Evolutionary conservation across 2,797 vertebrate genomes (phyloP), one percentile per base, ranked within the genome.

Genomic region (Poeciliopsis infans): DNA sequence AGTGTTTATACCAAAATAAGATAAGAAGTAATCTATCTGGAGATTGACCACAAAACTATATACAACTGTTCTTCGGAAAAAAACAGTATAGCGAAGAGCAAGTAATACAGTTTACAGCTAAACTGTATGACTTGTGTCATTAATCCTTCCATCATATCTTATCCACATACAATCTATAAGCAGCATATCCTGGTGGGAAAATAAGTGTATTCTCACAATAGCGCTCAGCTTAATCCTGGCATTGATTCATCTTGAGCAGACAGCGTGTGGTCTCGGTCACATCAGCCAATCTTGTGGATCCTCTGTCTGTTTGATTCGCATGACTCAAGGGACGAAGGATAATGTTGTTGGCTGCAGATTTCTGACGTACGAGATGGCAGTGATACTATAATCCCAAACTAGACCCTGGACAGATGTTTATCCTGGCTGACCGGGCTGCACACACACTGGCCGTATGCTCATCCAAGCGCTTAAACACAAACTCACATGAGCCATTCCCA

Each of bases 171-270:
- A 16, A 47, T 76, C 49, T 77, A 8, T 69, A 74, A 36, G 66
- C 55, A 47, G 33, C n/a, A 64, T 55, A 7, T 78, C 43, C 4
- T 55, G 10, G 39, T 75, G 39, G 49, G 73, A 59, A 79, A 69
- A 69, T 68, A 78, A 79, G 66, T 47, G 77, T 78, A 78, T 46
- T 80, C 25, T 47, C 5, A 25, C 36, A 51, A 68, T 36, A 77
- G 39, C 23, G 45, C 87, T 80, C 84, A 46, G 83, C 70, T 72
- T 41, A 18, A 49, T 74, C 82, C 41, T 45, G 71, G 23, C 77
- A 68, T 77, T 90, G 91, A 90, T 68, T 92, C 88, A 93, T 86
- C 74, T 61, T 1, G 47, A 74, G 82, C 78, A 87, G 87, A 86
- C 80, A 83, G 81, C 36, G 64, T 73, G 78, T 47, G 79, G 73